Evolutionary conservation across 2,797 vertebrate genomes (phyloP).

Genomic region (Argentina silus): DNA sequence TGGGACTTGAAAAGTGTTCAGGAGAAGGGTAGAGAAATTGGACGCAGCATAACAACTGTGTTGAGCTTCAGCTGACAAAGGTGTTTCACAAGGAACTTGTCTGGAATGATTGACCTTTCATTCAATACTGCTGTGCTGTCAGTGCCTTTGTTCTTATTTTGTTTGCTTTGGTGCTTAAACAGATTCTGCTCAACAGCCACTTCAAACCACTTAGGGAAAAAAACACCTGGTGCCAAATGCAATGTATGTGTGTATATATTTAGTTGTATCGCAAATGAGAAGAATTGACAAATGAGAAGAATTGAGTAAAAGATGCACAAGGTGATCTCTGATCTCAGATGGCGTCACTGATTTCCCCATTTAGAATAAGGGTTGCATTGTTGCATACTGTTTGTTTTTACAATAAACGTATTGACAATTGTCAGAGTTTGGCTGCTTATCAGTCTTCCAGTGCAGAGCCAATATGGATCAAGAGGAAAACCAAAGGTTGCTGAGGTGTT

Average conservation of each 20-base stretch:
- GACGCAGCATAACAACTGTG: background rate
- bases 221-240: too few species aligned
- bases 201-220: background rate
- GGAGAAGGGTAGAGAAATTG: too few species aligned
- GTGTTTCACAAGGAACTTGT: constrained; percentile 26
- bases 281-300: background rate
- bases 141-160: background rate
- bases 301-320: background rate
- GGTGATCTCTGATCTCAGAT: too few species aligned
- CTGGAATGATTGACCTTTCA: constrained; percentile 2
- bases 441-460: constrained; percentile 56
- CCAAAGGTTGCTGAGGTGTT: constrained; percentile 67
- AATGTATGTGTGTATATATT: background rate
- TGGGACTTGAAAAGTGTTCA: too few species aligned
- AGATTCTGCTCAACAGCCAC: background rate
- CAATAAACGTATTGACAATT: constrained; percentile 47
- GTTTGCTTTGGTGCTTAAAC: background rate
- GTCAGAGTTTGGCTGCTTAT: constrained; percentile 55
- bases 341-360: too few species aligned
- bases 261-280: background rate
- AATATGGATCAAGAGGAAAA: constrained; percentile 68
- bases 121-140: background rate
- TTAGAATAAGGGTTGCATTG: too few species aligned
- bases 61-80: background rate
- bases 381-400: background rate